Conservation (phyloP, 2,888 invertebrate species). For the Eulithis prunata region DNA sequence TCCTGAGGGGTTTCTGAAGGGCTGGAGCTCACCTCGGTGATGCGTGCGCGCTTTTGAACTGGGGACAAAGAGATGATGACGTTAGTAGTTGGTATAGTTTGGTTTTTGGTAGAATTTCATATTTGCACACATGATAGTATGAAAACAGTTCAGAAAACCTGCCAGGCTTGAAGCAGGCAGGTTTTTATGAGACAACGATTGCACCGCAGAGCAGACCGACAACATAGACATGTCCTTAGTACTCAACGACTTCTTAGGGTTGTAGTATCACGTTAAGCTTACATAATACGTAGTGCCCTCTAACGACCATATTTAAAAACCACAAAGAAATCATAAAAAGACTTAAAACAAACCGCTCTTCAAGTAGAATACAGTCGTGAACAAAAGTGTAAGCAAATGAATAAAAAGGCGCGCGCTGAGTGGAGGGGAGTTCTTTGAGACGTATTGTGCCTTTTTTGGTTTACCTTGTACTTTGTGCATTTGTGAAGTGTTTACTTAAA, state of each 20-base stretch:
- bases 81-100: neutral
- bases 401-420: conserved; percentile 39
- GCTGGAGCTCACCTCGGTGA: conserved; percentile 76
- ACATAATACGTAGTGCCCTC: conserved; percentile 2
- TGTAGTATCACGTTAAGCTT: neutral
- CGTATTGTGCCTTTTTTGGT: conserved; percentile 14
- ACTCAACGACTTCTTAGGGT: neutral
- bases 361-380: conserved; percentile 39
- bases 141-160: too few relatives aligned
- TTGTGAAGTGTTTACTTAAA: neutral
- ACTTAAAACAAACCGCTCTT: conserved; percentile 31
- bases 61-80: conserved; percentile 57
- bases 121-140: neutral
- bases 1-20: conserved; percentile 69
- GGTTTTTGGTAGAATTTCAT: neutral
- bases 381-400: conserved; percentile 40
- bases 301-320: conserved; percentile 32
- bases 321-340: conserved; percentile 37
- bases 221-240: too few relatives aligned
- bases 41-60: conserved; percentile 80
- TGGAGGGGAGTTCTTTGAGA: conserved; percentile 35
- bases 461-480: conserved; percentile 12
- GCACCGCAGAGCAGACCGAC: too few relatives aligned
- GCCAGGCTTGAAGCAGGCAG: too few relatives aligned
- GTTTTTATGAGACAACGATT: too few relatives aligned